Conservation (phyloP, 1,140 invertebrate species). For the Tetramorium simillimum region DNA sequence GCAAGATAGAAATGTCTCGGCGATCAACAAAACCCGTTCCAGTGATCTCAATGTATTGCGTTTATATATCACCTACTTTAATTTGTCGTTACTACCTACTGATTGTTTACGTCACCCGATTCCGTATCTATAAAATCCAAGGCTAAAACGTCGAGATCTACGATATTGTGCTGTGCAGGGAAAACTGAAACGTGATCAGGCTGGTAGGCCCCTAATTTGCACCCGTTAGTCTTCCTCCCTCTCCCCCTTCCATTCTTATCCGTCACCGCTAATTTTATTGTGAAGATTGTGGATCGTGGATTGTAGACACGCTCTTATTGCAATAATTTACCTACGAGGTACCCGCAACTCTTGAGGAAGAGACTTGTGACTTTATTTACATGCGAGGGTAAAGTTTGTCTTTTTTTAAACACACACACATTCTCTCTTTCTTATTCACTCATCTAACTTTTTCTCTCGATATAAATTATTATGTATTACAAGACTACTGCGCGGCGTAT, state of each 20-base stretch:
- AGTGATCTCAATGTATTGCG: conserved; percentile 34
- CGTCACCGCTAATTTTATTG: conserved; percentile 51
- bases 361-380: conserved; percentile 57
- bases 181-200: conserved; percentile 13
- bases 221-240: neutral
- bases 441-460: neutral
- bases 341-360: conserved; percentile 32
- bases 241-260: neutral
- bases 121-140: conserved; percentile 22
- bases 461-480: conserved; percentile 44
- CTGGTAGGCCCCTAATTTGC: conserved; percentile 22
- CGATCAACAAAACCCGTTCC: neutral
- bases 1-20: neutral
- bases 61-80: conserved; percentile 30
- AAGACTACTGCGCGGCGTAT: conserved; percentile 4
- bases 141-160: neutral
- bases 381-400: conserved; percentile 51
- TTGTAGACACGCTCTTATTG: conserved; percentile 65
- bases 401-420: neutral
- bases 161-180: neutral
- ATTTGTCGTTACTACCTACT: conserved; percentile 41
- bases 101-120: conserved; percentile 49
- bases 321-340: conserved; percentile 59
- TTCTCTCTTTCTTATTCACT: neutral
- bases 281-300: conserved; percentile 64